Conservation (phyloP, 2,888 invertebrate species). For the Dynastes hyllus region DNA sequence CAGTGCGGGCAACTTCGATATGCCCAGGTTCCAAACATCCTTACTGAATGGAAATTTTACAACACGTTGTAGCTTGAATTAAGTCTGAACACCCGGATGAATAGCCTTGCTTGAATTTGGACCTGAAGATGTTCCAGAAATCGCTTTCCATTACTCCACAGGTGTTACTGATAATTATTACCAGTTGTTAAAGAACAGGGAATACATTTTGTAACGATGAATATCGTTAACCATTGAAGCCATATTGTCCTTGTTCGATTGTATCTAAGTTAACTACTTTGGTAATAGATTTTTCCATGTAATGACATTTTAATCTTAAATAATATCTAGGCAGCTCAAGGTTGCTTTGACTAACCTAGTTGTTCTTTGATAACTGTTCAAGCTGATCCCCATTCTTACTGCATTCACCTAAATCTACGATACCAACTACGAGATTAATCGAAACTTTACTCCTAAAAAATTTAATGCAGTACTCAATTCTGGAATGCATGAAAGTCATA, state of each 20-base stretch:
- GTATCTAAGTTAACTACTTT: conserved; percentile 91
- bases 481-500: conserved; percentile 91
- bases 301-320: conserved; percentile 93
- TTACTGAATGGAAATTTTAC: conserved; percentile 84
- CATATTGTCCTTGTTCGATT: conserved; percentile 81
- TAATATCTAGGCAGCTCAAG: conserved; percentile 92
- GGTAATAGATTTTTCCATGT: conserved; percentile 94
- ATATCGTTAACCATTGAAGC: conserved; percentile 98
- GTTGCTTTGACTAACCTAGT: conserved; percentile 83
- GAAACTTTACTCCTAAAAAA: conserved; percentile 87
- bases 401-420: conserved; percentile 72
- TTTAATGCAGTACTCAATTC: conserved; percentile 91
- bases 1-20: conserved; percentile 83
- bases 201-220: conserved; percentile 96
- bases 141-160: conserved; percentile 90
- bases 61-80: conserved; percentile 89
- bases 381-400: conserved; percentile 72
- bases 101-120: conserved; percentile 85
- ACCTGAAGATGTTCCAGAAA: conserved; percentile 82
- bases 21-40: conserved; percentile 86
- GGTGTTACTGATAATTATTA: conserved; percentile 94
- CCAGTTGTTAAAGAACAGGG: conserved; percentile 93
- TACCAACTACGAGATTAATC: conserved; percentile 80
- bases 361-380: conserved; percentile 80
- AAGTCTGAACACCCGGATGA: conserved; percentile 85